A percentile compares a stretch with the other conserved stretches of the same genome.
These are phyloP conservation scores for Pica pica DNA, from an alignment of 2,113 vertebrate species.

Conservation along the genomic window DNA sequence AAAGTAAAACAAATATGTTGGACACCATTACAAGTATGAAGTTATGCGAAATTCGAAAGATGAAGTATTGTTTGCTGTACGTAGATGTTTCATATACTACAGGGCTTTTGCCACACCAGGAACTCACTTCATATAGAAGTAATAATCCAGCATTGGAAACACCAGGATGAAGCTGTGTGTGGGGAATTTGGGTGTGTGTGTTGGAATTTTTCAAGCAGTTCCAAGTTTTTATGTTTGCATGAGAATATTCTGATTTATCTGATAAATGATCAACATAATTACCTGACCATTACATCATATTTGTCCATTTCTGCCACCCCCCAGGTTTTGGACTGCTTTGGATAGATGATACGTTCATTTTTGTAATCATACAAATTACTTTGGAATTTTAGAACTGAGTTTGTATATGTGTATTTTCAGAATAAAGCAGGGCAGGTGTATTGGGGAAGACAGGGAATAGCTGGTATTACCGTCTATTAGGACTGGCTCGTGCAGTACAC, in stretches of 20 bases:
- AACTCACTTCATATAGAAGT: not conserved
- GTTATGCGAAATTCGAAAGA: not conserved
- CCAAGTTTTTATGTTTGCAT: not conserved
- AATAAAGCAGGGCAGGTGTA: not conserved
- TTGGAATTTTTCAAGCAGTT: conserved; percentile 1
- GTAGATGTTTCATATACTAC: not conserved
- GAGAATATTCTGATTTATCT: not conserved
- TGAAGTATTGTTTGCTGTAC: not conserved
- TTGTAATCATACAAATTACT: not conserved
- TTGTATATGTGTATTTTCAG: not conserved
- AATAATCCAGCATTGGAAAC: not conserved
- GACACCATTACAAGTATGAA: not conserved
- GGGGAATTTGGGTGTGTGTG: not conserved
- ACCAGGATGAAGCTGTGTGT: not conserved
- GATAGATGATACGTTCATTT: not conserved
- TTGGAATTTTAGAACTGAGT: not conserved
- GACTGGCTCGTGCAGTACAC: not conserved
- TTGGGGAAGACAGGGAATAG: not conserved
- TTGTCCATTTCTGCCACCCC: not conserved
- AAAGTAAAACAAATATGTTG: not conserved
- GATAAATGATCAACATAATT: not conserved
- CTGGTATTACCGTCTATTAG: not conserved
- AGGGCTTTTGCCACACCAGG: not conserved
- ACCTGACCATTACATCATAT: not conserved
- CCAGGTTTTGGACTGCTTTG: not conserved